A percentile compares a stretch with the other conserved stretches of the same genome.
phyloP scores from a whole-genome alignment of 2,888 invertebrate genomes.

The Drosophila antonietae region DNA sequence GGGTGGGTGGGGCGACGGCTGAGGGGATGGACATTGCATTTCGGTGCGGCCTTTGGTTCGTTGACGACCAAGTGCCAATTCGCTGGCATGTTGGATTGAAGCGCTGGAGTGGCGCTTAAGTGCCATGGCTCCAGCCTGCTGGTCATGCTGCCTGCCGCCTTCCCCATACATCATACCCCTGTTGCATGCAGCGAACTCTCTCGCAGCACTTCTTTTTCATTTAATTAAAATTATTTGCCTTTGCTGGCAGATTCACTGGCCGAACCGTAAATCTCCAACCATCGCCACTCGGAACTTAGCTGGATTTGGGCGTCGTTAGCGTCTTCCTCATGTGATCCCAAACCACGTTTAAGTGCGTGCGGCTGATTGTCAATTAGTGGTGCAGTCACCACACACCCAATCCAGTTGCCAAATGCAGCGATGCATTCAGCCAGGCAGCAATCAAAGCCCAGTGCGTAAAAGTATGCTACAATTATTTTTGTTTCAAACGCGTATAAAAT shows the following conservation, averaged over 20 bases:
- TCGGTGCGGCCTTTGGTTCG: conserved; percentile 72
- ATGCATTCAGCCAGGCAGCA: conserved; percentile 61
- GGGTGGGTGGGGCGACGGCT: not conserved
- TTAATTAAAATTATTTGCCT: conserved; percentile 78
- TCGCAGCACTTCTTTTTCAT: conserved; percentile 73
- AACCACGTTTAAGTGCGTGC: conserved; percentile 60
- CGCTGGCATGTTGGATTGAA: conserved; percentile 72
- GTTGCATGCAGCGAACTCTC: conserved; percentile 19
- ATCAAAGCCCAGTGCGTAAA: conserved; percentile 60
- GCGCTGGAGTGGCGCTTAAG: conserved; percentile 75
- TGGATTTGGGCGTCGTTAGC: conserved; percentile 49
- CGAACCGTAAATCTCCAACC: conserved; percentile 13
- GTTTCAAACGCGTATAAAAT: conserved; percentile 38
- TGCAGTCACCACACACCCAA: conserved; percentile 9
- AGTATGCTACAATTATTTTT: conserved; percentile 66
- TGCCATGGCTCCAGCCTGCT: conserved; percentile 51
- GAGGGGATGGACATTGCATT: conserved; percentile 57
- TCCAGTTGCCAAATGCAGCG: conserved; percentile 57
- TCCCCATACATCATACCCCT: not conserved
- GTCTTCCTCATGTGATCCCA: conserved; percentile 36
- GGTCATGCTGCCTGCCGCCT: conserved; percentile 14
- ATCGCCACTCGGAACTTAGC: conserved; percentile 57
- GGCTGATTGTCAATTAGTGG: conserved; percentile 74
- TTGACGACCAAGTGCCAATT: conserved; percentile 77
- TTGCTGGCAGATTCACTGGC: conserved; percentile 48